Evolutionary conservation across 2,113 vertebrate genomes (phyloP).

Genomic region (Chitala chitala): DNA sequence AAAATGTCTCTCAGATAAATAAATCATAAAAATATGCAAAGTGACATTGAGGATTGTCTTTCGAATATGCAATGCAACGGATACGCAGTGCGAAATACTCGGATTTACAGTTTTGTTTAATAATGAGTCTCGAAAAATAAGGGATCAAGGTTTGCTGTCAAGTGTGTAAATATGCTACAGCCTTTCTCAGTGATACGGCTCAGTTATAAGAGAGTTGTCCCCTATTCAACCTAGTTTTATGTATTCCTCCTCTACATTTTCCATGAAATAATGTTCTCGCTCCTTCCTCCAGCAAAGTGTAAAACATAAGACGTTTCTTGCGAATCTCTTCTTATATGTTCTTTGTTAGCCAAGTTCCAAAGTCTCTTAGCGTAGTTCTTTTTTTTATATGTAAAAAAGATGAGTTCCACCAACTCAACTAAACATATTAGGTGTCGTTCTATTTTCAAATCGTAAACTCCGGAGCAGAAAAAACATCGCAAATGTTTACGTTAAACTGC

Average conservation of each 20-base stretch:
- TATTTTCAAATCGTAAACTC: neutral
- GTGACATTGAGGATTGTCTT: neutral
- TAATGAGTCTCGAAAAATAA: too few relatives aligned
- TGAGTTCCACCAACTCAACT: constrained; percentile 1
- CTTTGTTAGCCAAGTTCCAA: neutral
- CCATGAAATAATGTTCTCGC: neutral
- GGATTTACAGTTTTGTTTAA: neutral
- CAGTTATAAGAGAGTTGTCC: neutral
- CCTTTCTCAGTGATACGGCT: neutral
- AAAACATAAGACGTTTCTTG: neutral
- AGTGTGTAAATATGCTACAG: neutral
- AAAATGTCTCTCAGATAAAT: too few relatives aligned
- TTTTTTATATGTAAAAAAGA: neutral
- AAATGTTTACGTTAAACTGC: neutral
- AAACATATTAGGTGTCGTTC: neutral
- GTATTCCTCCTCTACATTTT: neutral
- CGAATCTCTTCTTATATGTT: neutral
- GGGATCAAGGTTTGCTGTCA: neutral
- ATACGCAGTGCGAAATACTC: neutral
- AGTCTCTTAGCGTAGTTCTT: neutral
- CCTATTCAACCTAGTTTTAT: neutral
- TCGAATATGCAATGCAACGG: neutral
- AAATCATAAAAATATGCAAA: neutral
- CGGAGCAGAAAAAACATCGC: neutral
- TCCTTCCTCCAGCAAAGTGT: neutral